Conservation (phyloP, 2,888 invertebrate genomes). For the Creontiades dilutus region DNA sequence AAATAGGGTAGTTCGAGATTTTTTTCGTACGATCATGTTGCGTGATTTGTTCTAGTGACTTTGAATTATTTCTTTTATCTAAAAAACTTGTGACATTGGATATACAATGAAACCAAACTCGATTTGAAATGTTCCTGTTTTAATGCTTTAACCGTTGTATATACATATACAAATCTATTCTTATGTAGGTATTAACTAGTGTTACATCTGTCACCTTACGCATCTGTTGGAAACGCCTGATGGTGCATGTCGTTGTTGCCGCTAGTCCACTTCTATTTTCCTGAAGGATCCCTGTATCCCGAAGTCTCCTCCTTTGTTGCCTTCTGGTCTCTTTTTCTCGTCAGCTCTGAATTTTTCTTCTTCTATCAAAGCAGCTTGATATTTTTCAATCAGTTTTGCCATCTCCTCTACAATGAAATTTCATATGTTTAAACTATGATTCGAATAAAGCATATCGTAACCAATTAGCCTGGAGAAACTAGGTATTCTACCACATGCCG, state of each 20-base stretch:
- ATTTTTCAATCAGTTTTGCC: slow-evolving; percentile 73
- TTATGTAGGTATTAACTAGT: background rate
- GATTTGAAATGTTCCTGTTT: background rate
- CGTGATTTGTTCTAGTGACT: too few species aligned
- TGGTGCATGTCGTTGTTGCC: background rate
- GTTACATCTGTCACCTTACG: background rate
- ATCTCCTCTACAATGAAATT: slow-evolving; percentile 70
- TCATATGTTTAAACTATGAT: too few species aligned
- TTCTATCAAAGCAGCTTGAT: slow-evolving; percentile 75
- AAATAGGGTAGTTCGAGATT: too few species aligned
- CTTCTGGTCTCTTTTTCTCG: slow-evolving; percentile 74
- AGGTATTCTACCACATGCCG: too few species aligned
- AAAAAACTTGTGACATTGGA: background rate
- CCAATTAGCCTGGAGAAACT: too few species aligned
- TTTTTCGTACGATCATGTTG: too few species aligned
- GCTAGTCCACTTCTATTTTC: slow-evolving; percentile 76
- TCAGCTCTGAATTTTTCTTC: slow-evolving; percentile 76
- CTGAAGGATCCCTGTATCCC: slow-evolving; percentile 75
- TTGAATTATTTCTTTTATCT: too few species aligned
- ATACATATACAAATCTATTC: too few species aligned
- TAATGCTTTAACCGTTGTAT: background rate
- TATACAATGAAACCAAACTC: background rate
- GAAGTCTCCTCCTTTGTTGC: slow-evolving; percentile 66
- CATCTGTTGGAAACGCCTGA: background rate
- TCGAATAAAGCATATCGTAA: too few species aligned